Evolutionary conservation across 2,797 vertebrate species (phyloP).

Genomic region (Enteromius mattozi): DNA sequence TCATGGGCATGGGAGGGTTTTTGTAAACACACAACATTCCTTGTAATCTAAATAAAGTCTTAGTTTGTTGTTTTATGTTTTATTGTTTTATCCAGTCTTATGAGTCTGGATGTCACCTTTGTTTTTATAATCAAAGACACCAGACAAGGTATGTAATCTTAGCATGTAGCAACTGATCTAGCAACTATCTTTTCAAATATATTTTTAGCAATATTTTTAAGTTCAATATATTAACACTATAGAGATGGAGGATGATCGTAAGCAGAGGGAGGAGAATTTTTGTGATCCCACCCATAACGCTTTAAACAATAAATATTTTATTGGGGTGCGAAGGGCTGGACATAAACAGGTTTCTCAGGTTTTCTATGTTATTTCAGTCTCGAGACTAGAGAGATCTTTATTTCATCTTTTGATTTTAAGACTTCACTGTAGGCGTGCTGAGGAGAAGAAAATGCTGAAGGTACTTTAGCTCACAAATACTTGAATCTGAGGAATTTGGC

Average conservation of each 20-base stretch:
- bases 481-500: neutral
- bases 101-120: neutral
- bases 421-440: neutral
- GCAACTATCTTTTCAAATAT: neutral
- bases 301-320: neutral
- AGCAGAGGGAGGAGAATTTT: neutral
- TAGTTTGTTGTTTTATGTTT: neutral
- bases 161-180: no score
- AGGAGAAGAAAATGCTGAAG: slow-evolving; percentile 5
- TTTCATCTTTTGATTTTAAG: neutral
- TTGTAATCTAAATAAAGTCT: neutral
- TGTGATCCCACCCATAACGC: neutral
- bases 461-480: neutral
- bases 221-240: neutral
- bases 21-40: neutral
- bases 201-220: neutral
- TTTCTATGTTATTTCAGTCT: neutral
- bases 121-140: neutral
- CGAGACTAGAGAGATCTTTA: neutral
- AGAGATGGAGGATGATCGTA: neutral
- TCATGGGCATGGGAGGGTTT: neutral
- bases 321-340: neutral
- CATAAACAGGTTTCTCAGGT: slow-evolving; percentile 13
- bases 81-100: neutral
- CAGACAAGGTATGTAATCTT: neutral